Conservation (phyloP, 2,888 invertebrate species). For the Bellardia bayeri region DNA sequence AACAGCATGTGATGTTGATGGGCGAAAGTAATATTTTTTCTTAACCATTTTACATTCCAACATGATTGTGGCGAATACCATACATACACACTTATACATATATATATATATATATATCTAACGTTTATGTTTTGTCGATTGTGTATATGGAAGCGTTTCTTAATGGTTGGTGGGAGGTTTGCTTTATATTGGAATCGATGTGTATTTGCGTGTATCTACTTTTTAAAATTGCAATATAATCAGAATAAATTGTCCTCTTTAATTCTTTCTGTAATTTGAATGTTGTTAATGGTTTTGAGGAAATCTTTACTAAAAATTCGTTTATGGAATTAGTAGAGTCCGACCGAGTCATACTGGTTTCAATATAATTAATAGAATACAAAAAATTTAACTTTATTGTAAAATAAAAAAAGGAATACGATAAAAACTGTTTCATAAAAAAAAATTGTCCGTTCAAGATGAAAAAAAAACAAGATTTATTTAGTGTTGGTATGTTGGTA, state of each 20-base stretch:
- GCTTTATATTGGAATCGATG: background rate
- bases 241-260: conserved; percentile 9
- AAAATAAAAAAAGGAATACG: too few relatives aligned
- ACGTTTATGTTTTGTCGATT: background rate
- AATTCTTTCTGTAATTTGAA: background rate
- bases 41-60: background rate
- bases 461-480: too few relatives aligned
- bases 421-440: too few relatives aligned
- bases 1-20: background rate
- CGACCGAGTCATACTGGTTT: too few relatives aligned
- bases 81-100: background rate
- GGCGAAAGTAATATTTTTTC: background rate
- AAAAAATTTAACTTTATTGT: too few relatives aligned
- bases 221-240: conserved; percentile 5
- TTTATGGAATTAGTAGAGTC: background rate
- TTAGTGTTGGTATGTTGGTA: too few relatives aligned
- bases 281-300: background rate
- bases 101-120: background rate
- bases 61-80: too few relatives aligned
- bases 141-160: background rate
- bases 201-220: background rate
- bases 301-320: background rate
- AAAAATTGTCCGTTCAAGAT: too few relatives aligned
- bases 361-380: too few relatives aligned
- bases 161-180: background rate